phyloP scores from a whole-genome alignment of 1,140 invertebrate species.

The Coenobita brevimanus region DNA sequence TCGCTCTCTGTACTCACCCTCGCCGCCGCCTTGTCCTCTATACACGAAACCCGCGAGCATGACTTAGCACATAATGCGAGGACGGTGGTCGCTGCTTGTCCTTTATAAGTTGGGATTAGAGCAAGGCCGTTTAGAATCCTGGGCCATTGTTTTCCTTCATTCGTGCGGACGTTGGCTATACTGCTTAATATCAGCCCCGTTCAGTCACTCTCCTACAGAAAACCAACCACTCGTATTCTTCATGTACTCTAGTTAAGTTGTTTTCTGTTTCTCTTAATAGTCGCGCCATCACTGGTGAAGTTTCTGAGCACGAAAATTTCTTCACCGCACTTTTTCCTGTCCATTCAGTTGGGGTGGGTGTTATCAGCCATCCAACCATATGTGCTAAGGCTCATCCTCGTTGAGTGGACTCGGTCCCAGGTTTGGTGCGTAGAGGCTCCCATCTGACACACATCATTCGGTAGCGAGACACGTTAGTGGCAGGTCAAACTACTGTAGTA shows the following conservation, averaged over 20 bases:
- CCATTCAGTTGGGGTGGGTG: not conserved
- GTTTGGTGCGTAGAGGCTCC: conserved; percentile 70
- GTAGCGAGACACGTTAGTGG: conserved; percentile 30
- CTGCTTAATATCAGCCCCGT: not conserved
- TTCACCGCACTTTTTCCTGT: not conserved
- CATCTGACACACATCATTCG: conserved; percentile 54
- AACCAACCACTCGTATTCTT: not conserved
- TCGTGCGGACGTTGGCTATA: not conserved
- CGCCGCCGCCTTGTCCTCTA: conserved; percentile 63
- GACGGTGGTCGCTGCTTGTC: conserved; percentile 30
- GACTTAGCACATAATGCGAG: conserved; percentile 70
- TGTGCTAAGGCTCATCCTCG: conserved; percentile 70
- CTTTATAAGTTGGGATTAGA: not conserved
- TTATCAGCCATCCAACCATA: conserved; percentile 64
- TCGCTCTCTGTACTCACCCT: conserved; percentile 61
- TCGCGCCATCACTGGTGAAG: too few species aligned
- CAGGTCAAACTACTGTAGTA: conserved; percentile 7
- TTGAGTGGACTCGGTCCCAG: conserved; percentile 55
- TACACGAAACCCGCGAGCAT: conserved; percentile 69
- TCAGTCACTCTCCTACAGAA: not conserved
- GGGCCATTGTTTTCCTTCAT: not conserved
- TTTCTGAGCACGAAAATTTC: too few species aligned
- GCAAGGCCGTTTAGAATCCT: not conserved
- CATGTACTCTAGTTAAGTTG: conserved; percentile 21
- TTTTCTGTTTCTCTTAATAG: not conserved